Base-by-base conservation (phyloP, 2,797 vertebrate species). In the Micromesistius poutassou region DNA sequence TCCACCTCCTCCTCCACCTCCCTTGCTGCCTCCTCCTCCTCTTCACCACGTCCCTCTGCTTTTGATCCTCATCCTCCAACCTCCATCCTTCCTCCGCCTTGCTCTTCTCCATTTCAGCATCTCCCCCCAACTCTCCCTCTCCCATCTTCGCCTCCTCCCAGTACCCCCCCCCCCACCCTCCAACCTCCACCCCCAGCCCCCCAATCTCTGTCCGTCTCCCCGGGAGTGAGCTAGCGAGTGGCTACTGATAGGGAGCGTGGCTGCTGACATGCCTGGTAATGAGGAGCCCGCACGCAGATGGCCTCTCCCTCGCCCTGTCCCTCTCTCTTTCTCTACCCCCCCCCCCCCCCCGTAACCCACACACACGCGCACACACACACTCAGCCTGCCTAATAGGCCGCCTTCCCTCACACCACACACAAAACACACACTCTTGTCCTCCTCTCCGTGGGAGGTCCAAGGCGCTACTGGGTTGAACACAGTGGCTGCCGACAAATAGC, bases 221-320 rank as follows among this genome's bases (percentile, higher is more conserved):
- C 89, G 83, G 84, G 46, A 89, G 88, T 82, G 83, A 78, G 87
- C 87, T 88, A 81, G 86, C 82, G 35, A 81, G 36, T 38, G 36
- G 36, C 81, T 42, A 38, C 84, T 89, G 90, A 91, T 90, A 82
- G 87, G 85, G 86, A 89, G 84, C 88, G 90, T 76, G 89, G 80
- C 88, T 87, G 88, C 85, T 91, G 90, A 92, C 91, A 91, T 76
- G 74, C 77, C 86, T 86, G 82, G 88, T 92, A 92, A 92, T 92
- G 91, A 92, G 90, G 86, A 87, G 89, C 85, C 14, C 86, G 87
- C 84, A 88, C 84, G 85, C 89, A 89, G 90, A 91, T 91, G 90
- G 88, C 89, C 88, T 91, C 85, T 86, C 80, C 80, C 83, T 83
- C 79, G 50, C 87, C 78, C 74, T 81, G 55, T 38, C 68, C 28